These are phyloP conservation scores for Diadophis punctatus DNA, from an alignment of 2,113 vertebrate genomes.

Conservation along the genomic window DNA sequence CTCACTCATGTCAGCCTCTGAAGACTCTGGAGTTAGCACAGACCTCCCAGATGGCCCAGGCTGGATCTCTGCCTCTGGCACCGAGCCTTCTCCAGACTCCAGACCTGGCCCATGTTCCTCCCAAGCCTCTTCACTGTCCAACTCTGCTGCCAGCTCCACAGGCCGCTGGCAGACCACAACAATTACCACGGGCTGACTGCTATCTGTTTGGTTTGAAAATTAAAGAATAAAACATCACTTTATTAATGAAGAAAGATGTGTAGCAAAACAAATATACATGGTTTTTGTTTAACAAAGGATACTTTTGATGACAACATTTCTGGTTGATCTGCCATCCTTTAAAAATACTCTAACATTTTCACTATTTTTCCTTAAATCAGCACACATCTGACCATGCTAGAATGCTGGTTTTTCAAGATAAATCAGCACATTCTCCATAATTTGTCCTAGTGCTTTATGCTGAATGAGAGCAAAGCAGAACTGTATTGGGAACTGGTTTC, in stretches of 20 bases:
- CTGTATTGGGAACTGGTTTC: background rate
- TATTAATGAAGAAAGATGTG: background rate
- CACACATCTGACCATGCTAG: no score
- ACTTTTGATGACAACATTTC: background rate
- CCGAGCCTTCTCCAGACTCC: no score
- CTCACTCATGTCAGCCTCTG: no score
- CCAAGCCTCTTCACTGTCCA: no score
- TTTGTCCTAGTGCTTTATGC: background rate
- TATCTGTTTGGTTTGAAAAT: background rate
- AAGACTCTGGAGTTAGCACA: no score
- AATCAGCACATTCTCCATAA: background rate
- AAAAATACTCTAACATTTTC: background rate
- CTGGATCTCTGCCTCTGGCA: no score
- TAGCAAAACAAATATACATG: background rate
- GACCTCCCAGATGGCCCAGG: no score
- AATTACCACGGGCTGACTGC: background rate
- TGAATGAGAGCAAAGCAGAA: background rate
- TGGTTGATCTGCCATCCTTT: background rate
- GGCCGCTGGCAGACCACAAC: no score
- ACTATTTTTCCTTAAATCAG: background rate
- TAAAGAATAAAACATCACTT: background rate
- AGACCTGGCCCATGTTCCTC: no score
- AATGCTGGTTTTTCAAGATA: background rate
- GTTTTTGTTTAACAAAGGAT: background rate
- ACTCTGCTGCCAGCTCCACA: no score